These are phyloP conservation scores for Melinaea menophilus DNA, from an alignment of 2,888 invertebrate species.

Conservation along the genomic window DNA sequence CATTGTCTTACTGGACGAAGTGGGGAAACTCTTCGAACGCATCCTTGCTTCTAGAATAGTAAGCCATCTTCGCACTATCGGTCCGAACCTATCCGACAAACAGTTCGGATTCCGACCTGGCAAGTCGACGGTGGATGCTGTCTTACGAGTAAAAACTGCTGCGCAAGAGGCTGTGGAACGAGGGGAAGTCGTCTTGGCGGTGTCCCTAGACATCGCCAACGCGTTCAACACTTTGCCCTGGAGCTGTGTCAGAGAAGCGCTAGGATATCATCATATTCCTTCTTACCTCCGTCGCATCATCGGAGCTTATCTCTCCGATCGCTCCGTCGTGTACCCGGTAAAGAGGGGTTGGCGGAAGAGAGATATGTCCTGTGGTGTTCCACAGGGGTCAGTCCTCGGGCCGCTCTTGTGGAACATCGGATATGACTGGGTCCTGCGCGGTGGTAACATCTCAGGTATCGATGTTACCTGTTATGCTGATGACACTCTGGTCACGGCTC, in stretches of 20 bases:
- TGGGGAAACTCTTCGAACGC: conserved; percentile 30
- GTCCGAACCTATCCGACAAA: conserved; percentile 14
- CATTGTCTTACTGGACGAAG: conserved; percentile 29
- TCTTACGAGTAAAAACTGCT: conserved; percentile 12
- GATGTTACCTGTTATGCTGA: neutral
- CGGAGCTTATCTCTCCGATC: too few relatives aligned
- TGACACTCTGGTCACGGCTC: neutral
- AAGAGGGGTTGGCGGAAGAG: too few relatives aligned
- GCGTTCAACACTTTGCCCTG: conserved; percentile 36
- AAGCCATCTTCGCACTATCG: conserved; percentile 14
- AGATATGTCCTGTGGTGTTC: too few relatives aligned
- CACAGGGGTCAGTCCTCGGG: too few relatives aligned
- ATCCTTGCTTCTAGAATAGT: conserved; percentile 23
- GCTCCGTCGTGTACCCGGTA: too few relatives aligned
- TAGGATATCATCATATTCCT: conserved; percentile 30
- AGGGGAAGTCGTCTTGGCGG: conserved; percentile 29
- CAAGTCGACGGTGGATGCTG: conserved; percentile 21
- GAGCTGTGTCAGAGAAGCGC: conserved; percentile 30
- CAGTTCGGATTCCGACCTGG: conserved; percentile 21
- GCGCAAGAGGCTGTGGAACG: conserved; percentile 16
- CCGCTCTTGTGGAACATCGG: too few relatives aligned
- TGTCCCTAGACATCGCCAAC: conserved; percentile 33
- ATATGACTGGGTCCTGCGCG: too few relatives aligned
- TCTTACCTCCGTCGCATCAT: conserved; percentile 15
- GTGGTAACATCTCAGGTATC: too few relatives aligned